Percentiles rank a stretch among this genome's conserved stretches.
phyloP scores from a whole-genome alignment of 2,797 vertebrate genomes.

The Chrysocyon brachyurus region DNA sequence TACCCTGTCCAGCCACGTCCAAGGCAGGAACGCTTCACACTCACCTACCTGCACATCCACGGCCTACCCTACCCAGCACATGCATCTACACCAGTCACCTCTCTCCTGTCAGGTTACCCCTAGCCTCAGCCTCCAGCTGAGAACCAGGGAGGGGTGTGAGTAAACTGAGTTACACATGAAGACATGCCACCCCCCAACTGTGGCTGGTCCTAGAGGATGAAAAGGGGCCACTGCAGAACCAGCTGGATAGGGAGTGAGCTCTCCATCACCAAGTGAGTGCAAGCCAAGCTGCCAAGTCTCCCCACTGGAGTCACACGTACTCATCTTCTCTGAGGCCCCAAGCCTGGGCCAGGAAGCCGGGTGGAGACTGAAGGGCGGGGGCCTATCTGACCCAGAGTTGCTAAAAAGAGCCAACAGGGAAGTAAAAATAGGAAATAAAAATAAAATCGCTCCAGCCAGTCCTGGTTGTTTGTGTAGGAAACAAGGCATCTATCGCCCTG shows the following conservation, averaged over 20 bases:
- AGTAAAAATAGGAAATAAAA: conserved; percentile 85
- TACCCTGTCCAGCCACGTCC: neutral
- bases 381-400: conserved; percentile 59
- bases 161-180: neutral
- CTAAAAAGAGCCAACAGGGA: conserved; percentile 80
- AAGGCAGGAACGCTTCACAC: neutral
- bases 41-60: neutral
- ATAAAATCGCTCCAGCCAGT: conserved; percentile 63
- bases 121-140: neutral
- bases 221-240: neutral
- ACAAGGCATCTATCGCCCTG: neutral
- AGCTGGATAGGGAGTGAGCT: neutral
- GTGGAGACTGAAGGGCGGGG: conserved; percentile 61
- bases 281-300: neutral
- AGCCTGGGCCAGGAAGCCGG: conserved; percentile 69
- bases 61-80: neutral
- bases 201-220: neutral
- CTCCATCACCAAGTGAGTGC: neutral
- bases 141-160: neutral
- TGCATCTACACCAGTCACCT: neutral
- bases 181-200: neutral
- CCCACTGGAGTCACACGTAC: neutral
- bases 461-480: conserved; percentile 73
- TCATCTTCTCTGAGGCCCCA: neutral
- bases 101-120: accelerated